phyloP scores from a whole-genome alignment of 2,888 invertebrate species.

The Brachylomia viminalis region DNA sequence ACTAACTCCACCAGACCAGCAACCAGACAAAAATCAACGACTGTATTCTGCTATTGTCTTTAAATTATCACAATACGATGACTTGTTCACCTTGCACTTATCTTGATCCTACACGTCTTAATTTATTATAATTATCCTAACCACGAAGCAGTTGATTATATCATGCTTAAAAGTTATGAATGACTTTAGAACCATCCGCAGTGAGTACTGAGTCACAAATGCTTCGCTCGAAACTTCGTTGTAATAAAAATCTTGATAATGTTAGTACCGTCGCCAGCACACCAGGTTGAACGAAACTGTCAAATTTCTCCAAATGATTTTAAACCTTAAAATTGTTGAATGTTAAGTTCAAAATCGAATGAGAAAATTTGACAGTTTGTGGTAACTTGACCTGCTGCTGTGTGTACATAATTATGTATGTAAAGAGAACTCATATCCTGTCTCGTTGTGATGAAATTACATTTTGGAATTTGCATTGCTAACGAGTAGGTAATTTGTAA shows the following conservation, averaged over 20 bases:
- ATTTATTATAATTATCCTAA: constrained; percentile 36
- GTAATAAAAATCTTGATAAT: constrained; percentile 61
- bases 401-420: constrained; percentile 42
- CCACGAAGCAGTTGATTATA: constrained; percentile 21
- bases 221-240: constrained; percentile 35
- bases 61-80: constrained; percentile 19
- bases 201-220: constrained; percentile 29
- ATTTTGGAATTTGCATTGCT: constrained; percentile 48
- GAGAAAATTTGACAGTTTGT: no score
- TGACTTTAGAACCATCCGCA: constrained; percentile 11
- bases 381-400: no score
- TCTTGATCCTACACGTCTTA: constrained; percentile 28
- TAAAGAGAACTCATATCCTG: constrained; percentile 57
- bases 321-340: no score
- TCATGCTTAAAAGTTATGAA: constrained; percentile 20
- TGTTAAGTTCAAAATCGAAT: no score
- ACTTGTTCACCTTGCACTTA: constrained; percentile 49
- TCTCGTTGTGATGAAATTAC: constrained; percentile 43
- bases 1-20: neutral
- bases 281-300: no score
- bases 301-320: no score
- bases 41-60: constrained; percentile 21
- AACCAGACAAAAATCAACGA: neutral
- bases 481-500: constrained; percentile 40
- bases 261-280: no score